A percentile compares a stretch with the other conserved stretches of the same genome.
Evolutionary conservation across 1,140 invertebrate species (phyloP).

Genomic region (Drosophila sp.): DNA sequence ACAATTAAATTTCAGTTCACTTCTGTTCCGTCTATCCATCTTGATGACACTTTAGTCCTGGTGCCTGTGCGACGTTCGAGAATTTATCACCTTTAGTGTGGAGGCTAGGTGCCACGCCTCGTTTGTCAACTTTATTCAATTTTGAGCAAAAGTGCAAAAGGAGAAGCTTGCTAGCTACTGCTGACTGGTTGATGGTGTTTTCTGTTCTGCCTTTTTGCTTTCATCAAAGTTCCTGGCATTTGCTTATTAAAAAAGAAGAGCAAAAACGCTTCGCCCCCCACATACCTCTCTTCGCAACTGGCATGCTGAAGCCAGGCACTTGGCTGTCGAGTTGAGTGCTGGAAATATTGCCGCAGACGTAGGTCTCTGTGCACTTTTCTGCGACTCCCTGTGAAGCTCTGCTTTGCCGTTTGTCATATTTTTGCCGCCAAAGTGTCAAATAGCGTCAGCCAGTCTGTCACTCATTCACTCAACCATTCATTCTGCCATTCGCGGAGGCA

Average conservation of each 20-base stretch:
- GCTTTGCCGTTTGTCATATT: constrained; percentile 36
- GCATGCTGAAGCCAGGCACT: constrained; percentile 18
- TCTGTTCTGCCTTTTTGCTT: constrained; percentile 22
- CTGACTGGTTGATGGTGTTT: not conserved
- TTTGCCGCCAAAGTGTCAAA: constrained; percentile 36
- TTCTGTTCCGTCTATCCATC: constrained; percentile 11
- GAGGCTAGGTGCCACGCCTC: constrained; percentile 13
- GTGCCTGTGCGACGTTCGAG: constrained; percentile 16
- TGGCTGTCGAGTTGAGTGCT: constrained; percentile 30
- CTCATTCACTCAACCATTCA: constrained; percentile 6
- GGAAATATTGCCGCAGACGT: constrained; percentile 35
- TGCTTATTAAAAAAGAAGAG: constrained; percentile 9
- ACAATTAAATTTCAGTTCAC: constrained; percentile 38
- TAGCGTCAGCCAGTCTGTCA: constrained; percentile 17
- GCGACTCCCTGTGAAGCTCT: not conserved
- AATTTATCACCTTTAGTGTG: constrained; percentile 48
- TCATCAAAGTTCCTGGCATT: constrained; percentile 44
- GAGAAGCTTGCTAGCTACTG: constrained; percentile 10
- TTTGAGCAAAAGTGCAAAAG: constrained; percentile 25
- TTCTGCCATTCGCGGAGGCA: not conserved
- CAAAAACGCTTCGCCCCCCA: not conserved
- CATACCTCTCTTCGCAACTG: not conserved
- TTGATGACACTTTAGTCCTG: constrained; percentile 39
- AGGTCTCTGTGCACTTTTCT: not conserved
- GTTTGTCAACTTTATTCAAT: constrained; percentile 45